Evolutionary conservation across 2,888 invertebrate genomes (phyloP), one percentile per base, ranked within the genome.

Genomic region (Cheilosia vulpina): DNA sequence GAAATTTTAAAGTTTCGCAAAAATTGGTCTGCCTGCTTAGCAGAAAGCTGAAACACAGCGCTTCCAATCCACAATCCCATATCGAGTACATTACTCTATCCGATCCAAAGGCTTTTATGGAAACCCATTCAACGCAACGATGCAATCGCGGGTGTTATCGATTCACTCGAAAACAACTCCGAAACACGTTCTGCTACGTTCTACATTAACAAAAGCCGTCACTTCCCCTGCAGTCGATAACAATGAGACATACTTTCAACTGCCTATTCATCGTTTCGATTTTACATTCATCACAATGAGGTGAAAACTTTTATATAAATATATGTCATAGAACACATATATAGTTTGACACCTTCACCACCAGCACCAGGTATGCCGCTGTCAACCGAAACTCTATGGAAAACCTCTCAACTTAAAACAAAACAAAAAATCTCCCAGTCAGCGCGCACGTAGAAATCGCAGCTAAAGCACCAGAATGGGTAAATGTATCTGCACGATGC

Each of bases 111-210:
- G 66, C 53, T 73, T 79, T 66, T 52, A 66, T 53, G 21, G 17
- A 47, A 65, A 58, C 65, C 21, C 31, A 65, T 79, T 78, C 53
- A 82, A 71, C n/a, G 43, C 53, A 77, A 82, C 69, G 55, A 77
- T 66, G 31, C 17, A 34, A 27, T 55, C 60, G 41, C 65, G 43
- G 66, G 65, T 72, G 66, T 72, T 78, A 82, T 78, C 78, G 82
- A 72, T 68, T 72, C 72, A 66, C 62, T 55, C 7, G 0, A n/a
- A 62, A 43, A 43, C 47, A 78, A 62, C 72, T 71, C 45, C 43
- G 31, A 45, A 66, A 73, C 24, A 71, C 75, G 84, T 84, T 84
- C 66, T 71, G 84, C 47, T 84, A 66, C 80, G 75, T 47, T 76
- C 71, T 75, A 71, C 80, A 71, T 71, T 75, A 53, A 80, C 80